Evolutionary conservation across 2,797 vertebrate species (phyloP), one percentile per base, ranked within the genome.

Genomic region (Benthosema pterotum): DNA sequence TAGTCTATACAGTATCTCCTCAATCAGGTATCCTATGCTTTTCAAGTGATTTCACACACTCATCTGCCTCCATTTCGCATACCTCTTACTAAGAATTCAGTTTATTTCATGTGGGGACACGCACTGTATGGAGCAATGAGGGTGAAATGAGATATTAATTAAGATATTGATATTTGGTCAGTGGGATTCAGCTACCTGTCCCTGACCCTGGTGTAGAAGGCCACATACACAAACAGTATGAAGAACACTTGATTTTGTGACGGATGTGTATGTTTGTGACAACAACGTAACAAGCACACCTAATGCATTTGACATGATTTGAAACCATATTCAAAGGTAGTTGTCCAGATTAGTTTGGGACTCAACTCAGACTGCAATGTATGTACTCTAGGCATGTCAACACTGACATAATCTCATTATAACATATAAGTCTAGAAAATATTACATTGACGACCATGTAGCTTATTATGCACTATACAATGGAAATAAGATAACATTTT

Each of bases 241-340:
- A 50, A 28, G 8, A 16, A 28, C 28, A 14, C 25, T 60, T 50
- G 58, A 60, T 49, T 42, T 60, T 42, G 12, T 48, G 46, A 38
- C 38, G 15, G 28, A 28, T 14, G n/a, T 25, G 9, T 8, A 32
- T 17, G 11, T 18, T 46, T 46, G 8, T 16, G 28, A 12, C 15
- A n/a, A 16, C 45, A 2, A 6, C 18, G 13, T 48, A 59, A 28
- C 57, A 49, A 60, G 47, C 58, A 8, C 47, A 60, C 28, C 58
- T 9, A 22, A 6, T 13, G 12, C 1, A 13, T 46, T 46, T 46
- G 12, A 3, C 12, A n/a, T 46, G 13, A 13, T 7, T 46, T 46
- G 14, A 46, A 15, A 38, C 11, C 17, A 38, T 32, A 3, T 59
- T 22, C n/a, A 47, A 28, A 46, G 6, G 2, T 46, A 46, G 45